These are phyloP conservation scores for Drosophila yooni DNA, from an alignment of 2,888 invertebrate genomes.

Conservation along the genomic window DNA sequence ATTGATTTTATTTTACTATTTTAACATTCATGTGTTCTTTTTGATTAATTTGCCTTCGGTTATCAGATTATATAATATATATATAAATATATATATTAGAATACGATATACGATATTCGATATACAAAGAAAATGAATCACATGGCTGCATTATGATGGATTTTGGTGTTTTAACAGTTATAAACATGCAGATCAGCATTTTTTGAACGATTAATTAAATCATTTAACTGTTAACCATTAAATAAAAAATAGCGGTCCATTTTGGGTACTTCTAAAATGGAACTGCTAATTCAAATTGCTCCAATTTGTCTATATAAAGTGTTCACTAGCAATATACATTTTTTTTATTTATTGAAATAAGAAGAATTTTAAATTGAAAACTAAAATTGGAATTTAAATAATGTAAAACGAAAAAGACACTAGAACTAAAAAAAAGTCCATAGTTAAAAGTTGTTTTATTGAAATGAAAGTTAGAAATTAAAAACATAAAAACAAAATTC, in stretches of 20 bases:
- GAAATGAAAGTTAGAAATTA: not conserved
- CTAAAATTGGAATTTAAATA: not conserved
- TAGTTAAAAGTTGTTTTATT: not conserved
- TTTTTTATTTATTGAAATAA: not conserved
- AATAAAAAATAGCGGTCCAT: not conserved
- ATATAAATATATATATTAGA: conserved; percentile 3
- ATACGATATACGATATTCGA: conserved; percentile 33
- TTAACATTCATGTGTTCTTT: not conserved
- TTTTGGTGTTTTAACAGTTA: conserved; percentile 14
- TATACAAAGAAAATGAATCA: conserved; percentile 3
- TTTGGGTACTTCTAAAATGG: not conserved
- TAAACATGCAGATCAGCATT: not conserved
- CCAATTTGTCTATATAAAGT: not conserved
- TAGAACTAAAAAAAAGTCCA: not conserved
- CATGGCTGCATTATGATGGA: conserved; percentile 3
- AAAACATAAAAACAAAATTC: not conserved
- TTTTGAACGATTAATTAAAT: not conserved
- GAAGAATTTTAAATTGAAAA: not conserved
- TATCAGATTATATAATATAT: conserved; percentile 1
- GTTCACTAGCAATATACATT: not conserved
- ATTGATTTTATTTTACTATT: not conserved
- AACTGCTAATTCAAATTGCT: not conserved
- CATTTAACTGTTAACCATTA: not conserved
- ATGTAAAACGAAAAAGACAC: not conserved
- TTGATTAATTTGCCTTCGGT: conserved; percentile 12